Evolutionary conservation across 2,113 vertebrate genomes (phyloP).

Genomic region (Sphaerodactylus townsendi): DNA sequence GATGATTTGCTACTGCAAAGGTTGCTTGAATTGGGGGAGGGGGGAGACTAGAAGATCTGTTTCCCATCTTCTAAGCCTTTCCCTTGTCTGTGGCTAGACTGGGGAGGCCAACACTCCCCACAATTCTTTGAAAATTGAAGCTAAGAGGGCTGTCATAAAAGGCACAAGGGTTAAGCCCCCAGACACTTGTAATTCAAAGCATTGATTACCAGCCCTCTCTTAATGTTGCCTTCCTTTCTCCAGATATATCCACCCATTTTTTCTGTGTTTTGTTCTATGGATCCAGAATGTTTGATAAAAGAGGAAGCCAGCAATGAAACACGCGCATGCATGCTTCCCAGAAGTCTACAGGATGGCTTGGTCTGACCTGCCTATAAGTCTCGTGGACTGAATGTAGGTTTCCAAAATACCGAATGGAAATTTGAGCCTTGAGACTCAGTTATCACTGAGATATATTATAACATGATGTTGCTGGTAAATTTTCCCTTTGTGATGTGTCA

Average conservation of each 20-base stretch:
- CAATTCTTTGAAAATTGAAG: no score
- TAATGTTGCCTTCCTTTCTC: not conserved
- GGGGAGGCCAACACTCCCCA: no score
- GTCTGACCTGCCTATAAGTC: not conserved
- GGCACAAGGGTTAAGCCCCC: no score
- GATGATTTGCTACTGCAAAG: slow-evolving; percentile 11
- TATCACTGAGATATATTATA: not conserved
- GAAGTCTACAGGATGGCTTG: not conserved
- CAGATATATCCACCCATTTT: not conserved
- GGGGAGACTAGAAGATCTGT: no score
- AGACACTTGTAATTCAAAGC: no score
- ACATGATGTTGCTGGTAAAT: not conserved
- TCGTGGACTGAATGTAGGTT: not conserved
- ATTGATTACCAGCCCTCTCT: no score
- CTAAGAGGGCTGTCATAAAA: no score
- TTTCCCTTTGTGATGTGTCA: not conserved
- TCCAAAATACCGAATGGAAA: not conserved
- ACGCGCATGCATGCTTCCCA: not conserved
- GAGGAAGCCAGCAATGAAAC: not conserved
- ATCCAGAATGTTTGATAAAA: not conserved
- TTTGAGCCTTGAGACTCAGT: not conserved
- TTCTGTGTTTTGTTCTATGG: not conserved
- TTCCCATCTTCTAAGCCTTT: no score
- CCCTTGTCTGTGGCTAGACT: no score
- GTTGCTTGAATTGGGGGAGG: no score